Evolutionary conservation across 2,113 vertebrate species (phyloP).

Genomic region (Neogobius melanostomus): DNA sequence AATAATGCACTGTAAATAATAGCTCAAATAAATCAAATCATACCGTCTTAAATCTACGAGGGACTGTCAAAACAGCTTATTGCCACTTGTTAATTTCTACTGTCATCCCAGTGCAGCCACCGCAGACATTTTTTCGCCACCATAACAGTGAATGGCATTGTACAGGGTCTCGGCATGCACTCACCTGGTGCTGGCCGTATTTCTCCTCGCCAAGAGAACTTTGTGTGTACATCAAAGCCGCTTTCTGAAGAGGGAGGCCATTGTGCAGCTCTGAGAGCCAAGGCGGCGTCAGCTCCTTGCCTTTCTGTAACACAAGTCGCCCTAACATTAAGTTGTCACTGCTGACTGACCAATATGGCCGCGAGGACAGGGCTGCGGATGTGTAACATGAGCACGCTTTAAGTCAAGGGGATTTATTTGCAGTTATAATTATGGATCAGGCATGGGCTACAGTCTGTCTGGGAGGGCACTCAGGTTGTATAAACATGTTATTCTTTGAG

Average conservation of each 20-base stretch:
- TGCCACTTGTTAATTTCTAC: no score
- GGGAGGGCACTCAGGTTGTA: constrained; percentile 28
- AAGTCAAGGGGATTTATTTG: constrained; percentile 14
- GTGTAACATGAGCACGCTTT: constrained; percentile 50
- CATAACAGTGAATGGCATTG: background rate
- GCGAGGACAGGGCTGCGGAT: constrained; percentile 28
- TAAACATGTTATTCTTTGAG: background rate
- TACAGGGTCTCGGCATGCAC: background rate
- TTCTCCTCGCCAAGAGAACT: constrained; percentile 21
- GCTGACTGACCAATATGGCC: constrained; percentile 43
- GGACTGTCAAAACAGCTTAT: no score
- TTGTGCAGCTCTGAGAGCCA: constrained; percentile 27
- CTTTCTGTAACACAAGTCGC: constrained; percentile 55
- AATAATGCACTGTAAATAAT: no score
- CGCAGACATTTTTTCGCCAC: no score
- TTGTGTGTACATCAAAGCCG: constrained; percentile 37
- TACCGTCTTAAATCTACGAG: no score
- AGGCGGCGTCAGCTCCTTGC: constrained; percentile 21
- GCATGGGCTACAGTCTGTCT: constrained; percentile 27
- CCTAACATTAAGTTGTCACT: constrained; percentile 49
- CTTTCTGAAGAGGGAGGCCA: constrained; percentile 12
- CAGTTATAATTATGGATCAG: constrained; percentile 31
- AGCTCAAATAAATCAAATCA: no score
- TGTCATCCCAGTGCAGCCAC: no score
- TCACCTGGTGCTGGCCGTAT: constrained; percentile 18